Evolutionary conservation across 2,888 invertebrate genomes (phyloP).

Genomic region (Drosophila acutilabella): DNA sequence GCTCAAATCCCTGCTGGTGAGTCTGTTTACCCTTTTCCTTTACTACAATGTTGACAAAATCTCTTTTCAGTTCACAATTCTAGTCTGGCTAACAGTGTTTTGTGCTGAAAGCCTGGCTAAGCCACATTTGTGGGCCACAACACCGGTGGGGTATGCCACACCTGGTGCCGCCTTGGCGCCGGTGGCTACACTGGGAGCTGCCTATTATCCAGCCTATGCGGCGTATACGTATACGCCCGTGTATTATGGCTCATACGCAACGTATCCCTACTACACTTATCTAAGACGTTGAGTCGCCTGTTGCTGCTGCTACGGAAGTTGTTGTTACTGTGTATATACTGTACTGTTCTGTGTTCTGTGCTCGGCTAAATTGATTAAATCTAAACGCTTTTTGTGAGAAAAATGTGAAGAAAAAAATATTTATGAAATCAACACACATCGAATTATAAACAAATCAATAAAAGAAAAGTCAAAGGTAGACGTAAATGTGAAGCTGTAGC

Average conservation of each 20-base stretch:
- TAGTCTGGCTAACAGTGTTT: constrained; percentile 35
- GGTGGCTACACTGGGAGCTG: constrained; percentile 39
- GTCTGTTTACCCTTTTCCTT: constrained; percentile 7
- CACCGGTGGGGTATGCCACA: constrained; percentile 71
- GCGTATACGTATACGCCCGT: constrained; percentile 69
- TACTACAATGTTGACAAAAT: not conserved
- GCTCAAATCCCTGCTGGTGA: constrained; percentile 67
- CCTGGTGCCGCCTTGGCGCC: constrained; percentile 55
- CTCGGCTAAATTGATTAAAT: constrained; percentile 52
- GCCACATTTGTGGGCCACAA: constrained; percentile 64
- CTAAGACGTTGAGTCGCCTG: constrained; percentile 56
- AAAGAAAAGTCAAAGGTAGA: constrained; percentile 47
- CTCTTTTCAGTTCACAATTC: constrained; percentile 53
- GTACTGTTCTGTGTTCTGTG: constrained; percentile 2
- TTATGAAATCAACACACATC: constrained; percentile 68
- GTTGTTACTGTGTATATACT: constrained; percentile 5
- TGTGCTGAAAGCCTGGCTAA: constrained; percentile 47
- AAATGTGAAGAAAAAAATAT: constrained; percentile 57
- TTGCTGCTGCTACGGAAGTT: constrained; percentile 12
- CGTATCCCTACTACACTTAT: constrained; percentile 71
- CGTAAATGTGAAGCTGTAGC: constrained; percentile 1
- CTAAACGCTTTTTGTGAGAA: constrained; percentile 30
- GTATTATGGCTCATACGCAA: constrained; percentile 71
- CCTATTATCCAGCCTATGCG: constrained; percentile 74
- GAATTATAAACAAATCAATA: constrained; percentile 72